Evolutionary conservation across 2,113 vertebrate genomes (phyloP), one percentile per base, ranked within the genome.

Genomic region (Daphoenositta chrysoptera): DNA sequence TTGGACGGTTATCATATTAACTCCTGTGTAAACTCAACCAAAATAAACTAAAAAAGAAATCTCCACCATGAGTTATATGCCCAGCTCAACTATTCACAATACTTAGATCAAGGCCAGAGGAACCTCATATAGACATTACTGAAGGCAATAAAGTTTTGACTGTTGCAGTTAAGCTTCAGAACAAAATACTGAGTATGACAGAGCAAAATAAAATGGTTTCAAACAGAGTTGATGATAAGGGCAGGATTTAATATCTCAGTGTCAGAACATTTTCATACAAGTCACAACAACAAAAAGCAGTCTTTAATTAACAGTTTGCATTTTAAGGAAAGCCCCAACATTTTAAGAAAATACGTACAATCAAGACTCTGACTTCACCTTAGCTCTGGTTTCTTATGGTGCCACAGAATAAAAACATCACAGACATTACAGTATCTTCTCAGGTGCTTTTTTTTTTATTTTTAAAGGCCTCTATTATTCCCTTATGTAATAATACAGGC

Each of bases 311-410:
- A 63, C 13, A 0, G 35, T 37, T 37, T 89, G 6, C 83, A 47
- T 15, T 84, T 78, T 68, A 57, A 96, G 28, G 14, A 65, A 90
- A 83, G 5, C 1, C 5, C 3, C 15, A 53, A 6, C 1, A 33
- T 50, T 19, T 81, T 66, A n/a, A 81, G 30, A 75, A 56, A 61
- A 13, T 18, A 33, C 0, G 0, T 45, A 44, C 2, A 39, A 39
- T 51, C 17, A 84, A 56, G 44, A 13, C 5, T 30, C 13, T 37
- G 17, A 68, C 31, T 68, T 85, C 16, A 68, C 15, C 30, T 72
- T 66, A 42, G 6, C 3, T 70, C 16, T 35, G 3, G 5, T 87
- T 71, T 71, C 1, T 87, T 82, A 57, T 11, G 8, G 2, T 50
- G 9, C 65, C 45, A 69, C 17, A 56, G 54, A 85, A 44, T n/a